Evolutionary conservation across 1,140 invertebrate genomes (phyloP).

Genomic region (Zaprionus africanus): DNA sequence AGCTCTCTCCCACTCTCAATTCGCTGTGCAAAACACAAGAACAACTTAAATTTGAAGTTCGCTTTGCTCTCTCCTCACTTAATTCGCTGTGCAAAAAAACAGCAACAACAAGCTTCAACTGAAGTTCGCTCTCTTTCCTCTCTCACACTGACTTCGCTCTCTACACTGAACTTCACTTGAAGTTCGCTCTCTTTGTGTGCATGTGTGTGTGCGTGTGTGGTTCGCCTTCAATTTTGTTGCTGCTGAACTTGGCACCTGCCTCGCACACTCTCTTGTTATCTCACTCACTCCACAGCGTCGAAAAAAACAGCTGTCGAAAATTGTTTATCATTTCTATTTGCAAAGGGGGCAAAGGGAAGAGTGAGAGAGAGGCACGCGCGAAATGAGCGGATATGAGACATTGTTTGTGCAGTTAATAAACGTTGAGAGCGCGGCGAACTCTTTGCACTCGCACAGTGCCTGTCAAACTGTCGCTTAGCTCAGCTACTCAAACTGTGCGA

Average conservation of each 20-base stretch:
- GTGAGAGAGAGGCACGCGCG: not conserved
- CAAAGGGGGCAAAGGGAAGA: constrained; percentile 11
- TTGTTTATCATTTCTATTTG: constrained; percentile 53
- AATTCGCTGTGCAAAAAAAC: not conserved
- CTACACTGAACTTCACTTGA: not conserved
- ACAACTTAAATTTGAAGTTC: too few relatives aligned
- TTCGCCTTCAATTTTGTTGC: constrained; percentile 23
- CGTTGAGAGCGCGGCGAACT: not conserved
- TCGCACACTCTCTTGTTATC: not conserved
- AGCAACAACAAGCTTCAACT: not conserved
- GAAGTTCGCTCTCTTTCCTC: not conserved
- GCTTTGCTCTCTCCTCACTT: not conserved
- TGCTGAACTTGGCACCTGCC: constrained; percentile 55
- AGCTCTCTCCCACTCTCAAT: not conserved
- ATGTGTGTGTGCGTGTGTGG: constrained; percentile 10
- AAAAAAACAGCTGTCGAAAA: constrained; percentile 67
- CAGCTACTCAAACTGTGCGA: constrained; percentile 8
- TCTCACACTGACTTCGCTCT: not conserved
- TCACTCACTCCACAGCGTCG: constrained; percentile 27
- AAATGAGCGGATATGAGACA: not conserved
- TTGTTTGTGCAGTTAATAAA: constrained; percentile 1
- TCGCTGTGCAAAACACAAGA: not conserved
- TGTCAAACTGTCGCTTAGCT: not conserved
- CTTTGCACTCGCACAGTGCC: not conserved
- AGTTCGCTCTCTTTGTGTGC: not conserved